phyloP scores from a whole-genome alignment of 2,888 invertebrate species.

The Craniophora ligustri region DNA sequence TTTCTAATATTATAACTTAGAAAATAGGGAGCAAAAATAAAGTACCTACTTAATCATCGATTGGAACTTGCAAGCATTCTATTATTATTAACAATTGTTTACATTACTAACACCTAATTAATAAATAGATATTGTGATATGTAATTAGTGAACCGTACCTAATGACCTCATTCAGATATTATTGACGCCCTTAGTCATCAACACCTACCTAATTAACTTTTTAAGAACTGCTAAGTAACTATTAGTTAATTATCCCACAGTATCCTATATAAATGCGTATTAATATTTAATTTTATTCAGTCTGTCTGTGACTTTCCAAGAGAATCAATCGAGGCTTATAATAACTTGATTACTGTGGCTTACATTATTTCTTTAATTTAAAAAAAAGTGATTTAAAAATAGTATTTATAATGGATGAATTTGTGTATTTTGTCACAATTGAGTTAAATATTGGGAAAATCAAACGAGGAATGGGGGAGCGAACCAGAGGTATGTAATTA shows the following conservation, averaged over 20 bases:
- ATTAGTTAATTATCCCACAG: slow-evolving; percentile 3
- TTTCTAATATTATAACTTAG: too few species aligned
- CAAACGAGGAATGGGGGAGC: slow-evolving; percentile 3
- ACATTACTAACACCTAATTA: background rate
- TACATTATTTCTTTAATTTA: background rate
- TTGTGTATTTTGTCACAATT: slow-evolving; percentile 14
- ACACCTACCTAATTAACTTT: too few species aligned
- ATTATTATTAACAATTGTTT: slow-evolving; percentile 20
- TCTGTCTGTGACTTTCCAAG: background rate
- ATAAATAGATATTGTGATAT: background rate
- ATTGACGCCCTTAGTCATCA: background rate
- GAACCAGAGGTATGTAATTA: slow-evolving; percentile 16
- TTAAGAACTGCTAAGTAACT: too few species aligned
- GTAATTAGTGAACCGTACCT: background rate
- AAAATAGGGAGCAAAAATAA: too few species aligned
- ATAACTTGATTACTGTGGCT: background rate
- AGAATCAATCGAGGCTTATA: slow-evolving; percentile 3
- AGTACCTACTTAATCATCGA: too few species aligned
- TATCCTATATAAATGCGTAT: background rate
- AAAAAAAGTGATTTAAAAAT: background rate
- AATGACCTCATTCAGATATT: background rate
- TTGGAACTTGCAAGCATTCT: too few species aligned
- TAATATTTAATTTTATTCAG: background rate
- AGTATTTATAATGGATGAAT: slow-evolving; percentile 30
- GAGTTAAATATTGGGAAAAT: slow-evolving; percentile 3